Evolutionary conservation across 2,888 invertebrate species (phyloP).

Genomic region (Polyommatus iphigenia): DNA sequence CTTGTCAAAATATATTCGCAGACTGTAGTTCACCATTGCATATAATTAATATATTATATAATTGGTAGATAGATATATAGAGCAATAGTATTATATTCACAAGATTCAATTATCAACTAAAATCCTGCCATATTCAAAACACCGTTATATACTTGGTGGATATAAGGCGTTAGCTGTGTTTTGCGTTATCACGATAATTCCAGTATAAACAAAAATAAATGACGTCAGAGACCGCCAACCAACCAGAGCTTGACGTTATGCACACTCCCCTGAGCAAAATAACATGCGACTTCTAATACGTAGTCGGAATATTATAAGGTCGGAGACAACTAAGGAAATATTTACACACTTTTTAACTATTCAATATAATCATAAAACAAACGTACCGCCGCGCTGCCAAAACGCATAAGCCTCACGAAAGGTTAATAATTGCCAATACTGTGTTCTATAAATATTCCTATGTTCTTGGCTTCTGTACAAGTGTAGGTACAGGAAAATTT

Average conservation of each 20-base stretch:
- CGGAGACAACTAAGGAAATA: slow-evolving; percentile 50
- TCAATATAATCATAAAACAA: background rate
- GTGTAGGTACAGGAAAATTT: background rate
- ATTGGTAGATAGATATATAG: too few relatives aligned
- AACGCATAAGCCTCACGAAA: slow-evolving; percentile 18
- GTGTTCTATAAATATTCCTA: slow-evolving; percentile 7
- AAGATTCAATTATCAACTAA: slow-evolving; percentile 47
- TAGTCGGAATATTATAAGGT: slow-evolving; percentile 46
- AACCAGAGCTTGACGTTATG: slow-evolving; percentile 53
- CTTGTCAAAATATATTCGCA: slow-evolving; percentile 18
- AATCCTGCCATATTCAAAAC: slow-evolving; percentile 41
- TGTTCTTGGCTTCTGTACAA: slow-evolving; percentile 24
- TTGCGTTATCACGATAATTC: slow-evolving; percentile 63
- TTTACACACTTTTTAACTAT: background rate
- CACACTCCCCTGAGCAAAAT: slow-evolving; percentile 63
- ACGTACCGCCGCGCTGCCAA: background rate
- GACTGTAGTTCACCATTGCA: slow-evolving; percentile 25
- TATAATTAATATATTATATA: background rate
- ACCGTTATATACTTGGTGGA: slow-evolving; percentile 55
- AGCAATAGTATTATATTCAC: slow-evolving; percentile 39
- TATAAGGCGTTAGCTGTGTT: slow-evolving; percentile 44
- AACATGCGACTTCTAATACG: slow-evolving; percentile 41
- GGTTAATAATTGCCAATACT: slow-evolving; percentile 30
- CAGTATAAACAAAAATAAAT: slow-evolving; percentile 65
- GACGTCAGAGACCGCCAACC: slow-evolving; percentile 61